Evolutionary conservation across 2,888 invertebrate genomes (phyloP).

Genomic region (Polydrusus cervinus): DNA sequence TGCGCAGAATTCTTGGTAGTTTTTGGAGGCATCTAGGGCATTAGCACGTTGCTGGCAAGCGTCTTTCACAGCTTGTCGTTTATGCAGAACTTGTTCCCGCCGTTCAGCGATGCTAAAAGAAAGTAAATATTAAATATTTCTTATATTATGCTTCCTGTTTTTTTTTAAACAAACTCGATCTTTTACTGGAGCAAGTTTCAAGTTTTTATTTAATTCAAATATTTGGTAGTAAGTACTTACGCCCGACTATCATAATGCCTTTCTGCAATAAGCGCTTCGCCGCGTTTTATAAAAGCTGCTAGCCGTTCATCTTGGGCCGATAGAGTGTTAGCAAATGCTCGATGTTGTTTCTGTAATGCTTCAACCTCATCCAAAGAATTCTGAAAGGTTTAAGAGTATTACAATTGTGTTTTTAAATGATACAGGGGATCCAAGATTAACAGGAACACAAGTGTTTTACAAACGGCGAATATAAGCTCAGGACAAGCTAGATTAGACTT

Average conservation of each 20-base stretch:
- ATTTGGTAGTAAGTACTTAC: constrained; percentile 70
- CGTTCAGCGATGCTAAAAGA: constrained; percentile 80
- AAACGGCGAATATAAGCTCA: too few relatives aligned
- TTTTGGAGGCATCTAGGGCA: constrained; percentile 87
- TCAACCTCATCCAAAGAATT: constrained; percentile 93
- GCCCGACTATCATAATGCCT: constrained; percentile 87
- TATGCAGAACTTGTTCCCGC: constrained; percentile 82
- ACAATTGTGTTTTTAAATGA: neutral
- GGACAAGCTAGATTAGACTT: neutral
- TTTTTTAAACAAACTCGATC: neutral
- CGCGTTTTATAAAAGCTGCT: constrained; percentile 86
- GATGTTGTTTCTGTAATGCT: constrained; percentile 92
- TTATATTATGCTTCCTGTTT: too few relatives aligned
- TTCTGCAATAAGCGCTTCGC: constrained; percentile 84
- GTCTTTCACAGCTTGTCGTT: constrained; percentile 84
- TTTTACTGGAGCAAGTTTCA: neutral
- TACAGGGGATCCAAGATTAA: neutral
- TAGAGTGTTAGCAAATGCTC: constrained; percentile 93
- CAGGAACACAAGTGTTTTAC: neutral
- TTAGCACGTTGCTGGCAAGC: constrained; percentile 83
- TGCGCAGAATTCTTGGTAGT: constrained; percentile 93
- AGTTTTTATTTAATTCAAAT: neutral
- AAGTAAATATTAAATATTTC: too few relatives aligned
- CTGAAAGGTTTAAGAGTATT: constrained; percentile 69
- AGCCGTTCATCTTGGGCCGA: constrained; percentile 94